phyloP scores from a whole-genome alignment of 2,113 vertebrate species.

The Megalops atlanticus region DNA sequence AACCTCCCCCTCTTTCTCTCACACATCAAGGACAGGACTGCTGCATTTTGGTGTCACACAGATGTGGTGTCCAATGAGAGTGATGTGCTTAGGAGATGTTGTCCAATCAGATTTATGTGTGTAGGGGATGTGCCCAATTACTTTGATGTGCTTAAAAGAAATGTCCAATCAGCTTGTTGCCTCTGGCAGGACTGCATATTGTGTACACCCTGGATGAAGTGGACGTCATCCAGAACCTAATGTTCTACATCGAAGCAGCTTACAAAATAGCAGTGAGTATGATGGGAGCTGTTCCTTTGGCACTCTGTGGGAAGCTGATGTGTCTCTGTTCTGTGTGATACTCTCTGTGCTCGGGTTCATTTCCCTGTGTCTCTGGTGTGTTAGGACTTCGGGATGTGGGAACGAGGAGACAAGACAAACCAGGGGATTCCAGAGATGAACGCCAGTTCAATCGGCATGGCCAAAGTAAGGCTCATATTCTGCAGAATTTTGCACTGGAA shows the following conservation, averaged over 20 bases:
- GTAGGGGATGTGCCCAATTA: no score
- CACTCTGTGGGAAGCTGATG: neutral
- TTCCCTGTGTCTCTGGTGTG: neutral
- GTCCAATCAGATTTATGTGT: no score
- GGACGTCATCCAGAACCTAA: slow-evolving; percentile 90
- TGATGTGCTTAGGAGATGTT: no score
- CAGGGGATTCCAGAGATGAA: slow-evolving; percentile 93
- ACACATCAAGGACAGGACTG: no score
- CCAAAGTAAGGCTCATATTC: slow-evolving; percentile 76
- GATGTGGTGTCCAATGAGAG: no score
- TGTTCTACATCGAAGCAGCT: slow-evolving; percentile 95
- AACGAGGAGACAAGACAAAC: slow-evolving; percentile 95
- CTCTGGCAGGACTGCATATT: slow-evolving; percentile 83
- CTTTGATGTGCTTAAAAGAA: neutral
- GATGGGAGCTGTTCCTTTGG: no score
- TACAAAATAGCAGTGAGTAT: slow-evolving; percentile 97
- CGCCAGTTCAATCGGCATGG: slow-evolving; percentile 92
- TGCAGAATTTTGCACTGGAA: neutral
- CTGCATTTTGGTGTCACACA: no score
- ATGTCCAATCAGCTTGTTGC: neutral
- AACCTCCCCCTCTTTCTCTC: no score
- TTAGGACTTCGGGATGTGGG: slow-evolving; percentile 97
- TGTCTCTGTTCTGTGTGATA: neutral
- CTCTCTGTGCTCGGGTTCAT: neutral
- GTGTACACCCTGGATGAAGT: slow-evolving; percentile 91